Percentiles rank a stretch among this genome's conserved stretches.
phyloP scores from a whole-genome alignment of 2,797 vertebrate genomes.

The Sebastes iracundus region DNA sequence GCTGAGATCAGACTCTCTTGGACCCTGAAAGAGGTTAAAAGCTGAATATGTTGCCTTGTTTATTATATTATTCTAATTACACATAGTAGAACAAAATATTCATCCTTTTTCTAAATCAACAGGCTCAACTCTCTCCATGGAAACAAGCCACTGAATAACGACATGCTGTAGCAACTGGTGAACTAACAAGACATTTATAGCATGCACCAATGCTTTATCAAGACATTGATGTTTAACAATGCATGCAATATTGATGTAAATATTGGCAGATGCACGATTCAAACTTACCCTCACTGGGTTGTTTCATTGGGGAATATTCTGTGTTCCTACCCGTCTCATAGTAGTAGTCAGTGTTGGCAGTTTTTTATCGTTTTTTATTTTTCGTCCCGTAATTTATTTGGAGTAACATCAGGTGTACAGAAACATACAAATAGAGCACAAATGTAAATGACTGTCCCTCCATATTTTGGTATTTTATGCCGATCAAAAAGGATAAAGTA shows the following conservation, averaged over 20 bases:
- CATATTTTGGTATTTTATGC: too few relatives aligned
- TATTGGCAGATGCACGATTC: not conserved
- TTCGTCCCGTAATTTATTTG: not conserved
- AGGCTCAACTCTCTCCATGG: not conserved
- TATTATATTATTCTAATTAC: not conserved
- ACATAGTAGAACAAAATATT: not conserved
- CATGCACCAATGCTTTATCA: not conserved
- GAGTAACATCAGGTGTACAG: too few relatives aligned
- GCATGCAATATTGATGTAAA: conserved; percentile 1
- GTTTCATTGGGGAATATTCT: conserved; percentile 18
- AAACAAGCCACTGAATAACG: not conserved
- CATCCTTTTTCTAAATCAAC: not conserved
- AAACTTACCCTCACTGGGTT: not conserved
- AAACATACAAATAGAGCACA: too few relatives aligned
- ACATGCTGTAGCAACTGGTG: not conserved
- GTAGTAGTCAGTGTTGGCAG: not conserved
- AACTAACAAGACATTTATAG: not conserved
- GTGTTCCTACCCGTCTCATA: not conserved
- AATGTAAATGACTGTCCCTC: not conserved
- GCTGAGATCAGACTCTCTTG: not conserved
- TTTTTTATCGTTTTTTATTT: not conserved
- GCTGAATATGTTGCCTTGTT: not conserved
- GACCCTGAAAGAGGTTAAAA: not conserved
- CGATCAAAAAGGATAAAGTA: too few relatives aligned
- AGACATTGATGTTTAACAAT: not conserved